phyloP scores from a whole-genome alignment of 2,888 invertebrate genomes.

The Bellardia bayeri region DNA sequence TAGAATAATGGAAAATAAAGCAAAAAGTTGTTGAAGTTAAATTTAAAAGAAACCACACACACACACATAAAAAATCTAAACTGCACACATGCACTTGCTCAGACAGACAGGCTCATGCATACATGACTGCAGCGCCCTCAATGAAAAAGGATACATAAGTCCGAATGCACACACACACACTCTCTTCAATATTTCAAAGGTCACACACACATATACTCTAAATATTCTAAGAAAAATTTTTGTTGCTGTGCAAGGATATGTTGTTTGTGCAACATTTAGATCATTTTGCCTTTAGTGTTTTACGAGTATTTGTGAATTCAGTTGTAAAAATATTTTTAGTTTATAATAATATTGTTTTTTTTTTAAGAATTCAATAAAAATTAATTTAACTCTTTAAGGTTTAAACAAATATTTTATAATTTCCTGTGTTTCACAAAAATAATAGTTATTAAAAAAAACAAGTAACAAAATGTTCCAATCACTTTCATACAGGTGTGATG shows the following conservation, averaged over 20 bases:
- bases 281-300: not conserved
- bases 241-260: not conserved
- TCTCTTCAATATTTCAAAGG: constrained; percentile 32
- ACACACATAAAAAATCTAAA: not conserved
- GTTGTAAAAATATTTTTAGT: constrained; percentile 23
- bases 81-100: not conserved
- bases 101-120: not conserved
- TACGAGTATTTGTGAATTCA: constrained; percentile 1
- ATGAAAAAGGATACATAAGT: not conserved
- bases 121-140: not conserved
- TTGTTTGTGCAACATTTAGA: constrained; percentile 17
- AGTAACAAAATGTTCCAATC: not conserved
- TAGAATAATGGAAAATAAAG: constrained; percentile 50
- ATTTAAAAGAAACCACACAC: constrained; percentile 41
- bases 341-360: not conserved
- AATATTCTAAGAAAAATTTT: not conserved
- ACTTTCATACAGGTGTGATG: not conserved
- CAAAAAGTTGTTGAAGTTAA: constrained; percentile 41
- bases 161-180: constrained; percentile 23
- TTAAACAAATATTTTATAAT: not conserved
- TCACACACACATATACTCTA: not conserved
- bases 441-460: not conserved
- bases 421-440: not conserved
- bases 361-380: not conserved
- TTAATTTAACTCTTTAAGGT: not conserved